A percentile compares a stretch with the other conserved stretches of the same genome.
Evolutionary conservation across 2,797 vertebrate species (phyloP).

Genomic region (Balearica regulorum): DNA sequence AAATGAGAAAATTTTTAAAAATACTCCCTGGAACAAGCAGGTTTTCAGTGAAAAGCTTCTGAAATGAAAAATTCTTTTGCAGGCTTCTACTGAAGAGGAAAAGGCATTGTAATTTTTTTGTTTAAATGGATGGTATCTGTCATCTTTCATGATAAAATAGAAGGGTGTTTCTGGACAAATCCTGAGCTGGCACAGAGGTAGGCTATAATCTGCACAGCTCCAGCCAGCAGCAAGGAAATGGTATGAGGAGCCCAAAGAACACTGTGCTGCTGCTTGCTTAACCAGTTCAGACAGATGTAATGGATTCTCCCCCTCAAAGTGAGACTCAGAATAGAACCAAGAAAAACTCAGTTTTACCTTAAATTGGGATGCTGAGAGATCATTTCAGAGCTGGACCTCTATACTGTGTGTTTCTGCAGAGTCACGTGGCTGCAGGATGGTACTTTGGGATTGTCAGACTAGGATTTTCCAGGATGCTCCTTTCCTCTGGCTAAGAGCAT

Average conservation of each 20-base stretch:
- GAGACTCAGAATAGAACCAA: background rate
- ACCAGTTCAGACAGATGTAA: background rate
- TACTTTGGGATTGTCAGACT: background rate
- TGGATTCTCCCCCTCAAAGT: background rate
- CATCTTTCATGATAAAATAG: background rate
- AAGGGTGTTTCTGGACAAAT: background rate
- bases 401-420: background rate
- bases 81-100: background rate
- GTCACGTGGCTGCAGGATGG: fast-evolving
- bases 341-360: background rate
- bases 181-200: background rate
- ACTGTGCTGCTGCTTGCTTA: background rate
- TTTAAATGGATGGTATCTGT: background rate
- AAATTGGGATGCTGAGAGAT: background rate
- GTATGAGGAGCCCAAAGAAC: background rate
- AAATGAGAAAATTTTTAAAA: background rate
- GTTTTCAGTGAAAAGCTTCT: background rate
- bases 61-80: background rate
- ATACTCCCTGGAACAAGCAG: background rate
- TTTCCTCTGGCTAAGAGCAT: background rate
- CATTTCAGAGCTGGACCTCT: background rate
- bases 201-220: background rate
- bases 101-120: background rate
- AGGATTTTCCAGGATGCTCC: background rate
- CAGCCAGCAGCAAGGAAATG: background rate